A percentile compares a stretch with the other conserved stretches of the same genome.
Evolutionary conservation across 2,113 vertebrate genomes (phyloP).

Genomic region (Budorcas taxicolor): DNA sequence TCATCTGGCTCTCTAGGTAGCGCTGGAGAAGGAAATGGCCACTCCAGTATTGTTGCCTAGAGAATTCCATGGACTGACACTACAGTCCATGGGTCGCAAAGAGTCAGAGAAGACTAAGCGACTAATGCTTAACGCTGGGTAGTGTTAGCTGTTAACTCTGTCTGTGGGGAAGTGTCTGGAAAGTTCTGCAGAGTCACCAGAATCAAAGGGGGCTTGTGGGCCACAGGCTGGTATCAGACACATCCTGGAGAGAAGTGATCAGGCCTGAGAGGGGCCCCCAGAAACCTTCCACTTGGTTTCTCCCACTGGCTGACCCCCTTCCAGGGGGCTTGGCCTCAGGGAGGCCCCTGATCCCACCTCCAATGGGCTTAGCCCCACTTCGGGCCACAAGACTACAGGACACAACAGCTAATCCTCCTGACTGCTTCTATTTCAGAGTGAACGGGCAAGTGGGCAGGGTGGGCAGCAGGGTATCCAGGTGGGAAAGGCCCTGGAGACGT

Average conservation of each 20-base stretch:
- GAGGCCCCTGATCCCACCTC: slow-evolving; percentile 26
- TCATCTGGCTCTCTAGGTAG: not conserved
- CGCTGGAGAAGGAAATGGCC: not conserved
- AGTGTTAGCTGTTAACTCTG: not conserved
- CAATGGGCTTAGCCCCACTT: slow-evolving; percentile 59
- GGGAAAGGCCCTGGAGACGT: not conserved
- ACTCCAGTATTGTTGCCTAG: too few species aligned
- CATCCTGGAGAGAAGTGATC: not conserved
- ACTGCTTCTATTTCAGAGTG: slow-evolving; percentile 41
- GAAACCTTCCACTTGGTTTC: too few species aligned
- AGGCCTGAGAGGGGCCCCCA: accelerated
- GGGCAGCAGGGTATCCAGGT: not conserved
- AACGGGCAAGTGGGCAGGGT: not conserved
- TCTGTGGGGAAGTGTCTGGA: not conserved
- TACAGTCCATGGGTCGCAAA: too few species aligned
- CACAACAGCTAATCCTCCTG: slow-evolving; percentile 60
- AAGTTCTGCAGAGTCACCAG: not conserved
- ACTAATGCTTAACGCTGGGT: too few species aligned
- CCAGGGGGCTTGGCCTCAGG: not conserved
- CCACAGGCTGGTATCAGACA: not conserved
- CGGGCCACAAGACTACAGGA: slow-evolving; percentile 52
- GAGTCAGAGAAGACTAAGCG: too few species aligned
- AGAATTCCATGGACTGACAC: too few species aligned
- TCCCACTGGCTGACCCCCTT: not conserved
- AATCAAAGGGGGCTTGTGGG: not conserved